Conservation (phyloP, 2,797 vertebrate genomes). For the Darevskia mixta region DNA sequence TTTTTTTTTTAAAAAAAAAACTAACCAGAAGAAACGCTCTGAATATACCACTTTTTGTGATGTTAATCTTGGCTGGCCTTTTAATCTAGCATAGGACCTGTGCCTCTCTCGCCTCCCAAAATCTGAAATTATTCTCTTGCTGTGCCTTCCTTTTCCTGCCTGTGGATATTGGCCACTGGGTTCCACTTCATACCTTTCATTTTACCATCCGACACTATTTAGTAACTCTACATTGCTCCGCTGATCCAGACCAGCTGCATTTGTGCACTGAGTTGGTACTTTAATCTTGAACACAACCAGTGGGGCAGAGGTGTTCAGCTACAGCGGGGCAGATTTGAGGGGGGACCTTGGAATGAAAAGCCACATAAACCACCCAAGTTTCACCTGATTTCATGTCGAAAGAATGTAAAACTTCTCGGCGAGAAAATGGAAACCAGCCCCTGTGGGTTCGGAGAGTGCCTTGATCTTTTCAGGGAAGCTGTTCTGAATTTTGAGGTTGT, state of each 20-base stretch:
- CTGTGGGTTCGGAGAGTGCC: not conserved
- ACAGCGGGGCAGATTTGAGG: not conserved
- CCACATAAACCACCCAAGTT: slow-evolving; percentile 19
- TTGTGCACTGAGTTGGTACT: not conserved
- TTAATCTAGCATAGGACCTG: not conserved
- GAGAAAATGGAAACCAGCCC: slow-evolving; percentile 44
- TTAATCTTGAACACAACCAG: slow-evolving; percentile 19
- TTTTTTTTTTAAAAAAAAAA: not conserved
- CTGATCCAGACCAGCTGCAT: not conserved
- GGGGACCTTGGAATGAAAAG: slow-evolving; percentile 5
- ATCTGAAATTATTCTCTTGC: not conserved
- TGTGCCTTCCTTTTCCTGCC: not conserved
- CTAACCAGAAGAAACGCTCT: not conserved
- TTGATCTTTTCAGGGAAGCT: slow-evolving; percentile 44
- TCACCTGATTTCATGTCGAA: slow-evolving; percentile 41
- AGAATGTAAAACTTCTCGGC: slow-evolving; percentile 35
- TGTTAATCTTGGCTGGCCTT: not conserved
- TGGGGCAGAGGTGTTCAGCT: not conserved
- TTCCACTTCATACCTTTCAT: not conserved
- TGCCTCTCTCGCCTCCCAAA: not conserved
- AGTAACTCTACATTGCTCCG: not conserved
- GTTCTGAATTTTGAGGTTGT: slow-evolving; percentile 46
- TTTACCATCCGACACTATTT: not conserved
- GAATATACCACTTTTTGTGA: not conserved
- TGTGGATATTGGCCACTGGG: not conserved